These are phyloP conservation scores for Dryococelus australis DNA, from an alignment of 2,888 invertebrate genomes.

Conservation along the genomic window DNA sequence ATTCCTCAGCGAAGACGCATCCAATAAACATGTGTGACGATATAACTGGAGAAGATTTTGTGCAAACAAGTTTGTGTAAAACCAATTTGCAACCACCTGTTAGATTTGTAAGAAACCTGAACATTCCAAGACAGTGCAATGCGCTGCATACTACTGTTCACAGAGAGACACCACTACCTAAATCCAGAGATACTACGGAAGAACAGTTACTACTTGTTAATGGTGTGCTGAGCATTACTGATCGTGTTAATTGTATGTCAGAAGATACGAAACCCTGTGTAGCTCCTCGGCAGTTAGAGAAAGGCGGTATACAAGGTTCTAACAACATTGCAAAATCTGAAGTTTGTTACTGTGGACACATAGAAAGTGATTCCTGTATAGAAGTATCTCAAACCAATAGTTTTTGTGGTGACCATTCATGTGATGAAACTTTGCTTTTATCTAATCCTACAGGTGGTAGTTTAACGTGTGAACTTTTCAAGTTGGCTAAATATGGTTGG, in stretches of 20 bases:
- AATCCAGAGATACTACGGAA: background rate
- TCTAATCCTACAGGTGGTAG: constrained; percentile 32
- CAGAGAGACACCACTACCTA: background rate
- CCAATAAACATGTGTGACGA: constrained; percentile 37
- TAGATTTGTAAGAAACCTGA: constrained; percentile 36
- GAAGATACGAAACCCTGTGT: background rate
- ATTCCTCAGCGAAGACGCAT: constrained; percentile 33
- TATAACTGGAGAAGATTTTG: constrained; percentile 33
- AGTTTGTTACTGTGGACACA: background rate
- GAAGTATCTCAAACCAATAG: constrained; percentile 11
- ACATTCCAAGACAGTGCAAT: background rate
- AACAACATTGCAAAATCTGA: background rate
- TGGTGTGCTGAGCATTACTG: constrained; percentile 11
- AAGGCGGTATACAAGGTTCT: background rate
- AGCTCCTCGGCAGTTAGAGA: background rate
- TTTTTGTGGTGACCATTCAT: background rate
- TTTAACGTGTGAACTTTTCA: constrained; percentile 45
- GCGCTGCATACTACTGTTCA: background rate
- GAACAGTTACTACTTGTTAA: background rate
- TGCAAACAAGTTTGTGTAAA: constrained; percentile 28
- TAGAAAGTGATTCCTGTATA: constrained; percentile 24
- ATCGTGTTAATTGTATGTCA: background rate
- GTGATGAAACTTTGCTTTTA: background rate
- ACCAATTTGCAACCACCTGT: constrained; percentile 34
- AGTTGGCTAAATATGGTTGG: constrained; percentile 63